phyloP scores from a whole-genome alignment of 1,140 invertebrate genomes.

The Zeugodacus cucurbitae region DNA sequence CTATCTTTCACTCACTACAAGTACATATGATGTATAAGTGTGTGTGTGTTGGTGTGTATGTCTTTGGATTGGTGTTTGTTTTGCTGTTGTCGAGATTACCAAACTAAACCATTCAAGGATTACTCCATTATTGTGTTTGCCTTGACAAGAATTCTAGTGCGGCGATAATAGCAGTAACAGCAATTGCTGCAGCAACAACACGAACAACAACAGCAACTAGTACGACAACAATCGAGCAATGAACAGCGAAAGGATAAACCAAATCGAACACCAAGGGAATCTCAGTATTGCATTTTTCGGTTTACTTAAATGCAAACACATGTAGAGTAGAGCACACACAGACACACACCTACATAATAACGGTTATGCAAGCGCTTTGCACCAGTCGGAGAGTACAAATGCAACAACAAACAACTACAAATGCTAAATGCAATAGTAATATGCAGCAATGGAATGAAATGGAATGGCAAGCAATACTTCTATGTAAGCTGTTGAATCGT shows the following conservation, averaged over 20 bases:
- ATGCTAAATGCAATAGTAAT: conserved; percentile 27
- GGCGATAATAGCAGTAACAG: conserved; percentile 6
- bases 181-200: neutral
- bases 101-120: conserved; percentile 34
- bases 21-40: neutral
- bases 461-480: conserved; percentile 16
- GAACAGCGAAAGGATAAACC: neutral
- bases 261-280: conserved; percentile 21
- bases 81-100: conserved; percentile 11
- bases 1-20: neutral
- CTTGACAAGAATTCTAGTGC: conserved; percentile 23
- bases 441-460: conserved; percentile 7
- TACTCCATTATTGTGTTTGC: conserved; percentile 35
- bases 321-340: neutral
- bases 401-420: neutral
- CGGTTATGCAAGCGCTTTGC: conserved; percentile 18
- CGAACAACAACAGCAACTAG: neutral
- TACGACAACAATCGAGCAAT: neutral
- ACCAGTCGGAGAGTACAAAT: neutral
- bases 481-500: conserved; percentile 34
- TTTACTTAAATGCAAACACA: conserved; percentile 28
- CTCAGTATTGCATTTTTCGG: conserved; percentile 33
- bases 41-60: neutral
- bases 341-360: neutral
- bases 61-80: neutral